Evolutionary conservation across 2,888 invertebrate genomes (phyloP), one percentile per base, ranked within the genome.

Genomic region (Schrankia costaestrigalis): DNA sequence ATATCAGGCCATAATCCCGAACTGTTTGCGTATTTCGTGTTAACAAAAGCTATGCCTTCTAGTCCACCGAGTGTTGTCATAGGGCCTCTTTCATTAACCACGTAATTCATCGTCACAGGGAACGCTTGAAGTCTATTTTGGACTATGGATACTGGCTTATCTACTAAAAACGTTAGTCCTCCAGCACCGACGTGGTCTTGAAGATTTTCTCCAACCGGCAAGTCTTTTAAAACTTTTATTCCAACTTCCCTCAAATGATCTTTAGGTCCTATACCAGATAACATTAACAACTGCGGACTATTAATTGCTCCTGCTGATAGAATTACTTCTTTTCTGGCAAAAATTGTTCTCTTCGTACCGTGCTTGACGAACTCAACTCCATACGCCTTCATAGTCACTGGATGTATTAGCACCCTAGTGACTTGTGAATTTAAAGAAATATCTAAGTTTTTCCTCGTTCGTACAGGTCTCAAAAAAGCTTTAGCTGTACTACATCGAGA

Each of bases 251-350:
- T 78, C 7, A 96, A 81, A 56, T 96, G 95, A 8, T 91, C 80
- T 32, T 88, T 85, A 0, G 95, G 94, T 0, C 94, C 94, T 31
- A 96, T 89, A 0, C 97, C 97, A 0, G 97, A 97, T 0, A 98
- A 78, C 96, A 97, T 96, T 41, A 98, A 81, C 31, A 98, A 81
- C 68, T 98, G 97, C 0, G 98, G 96, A 7, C 94, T 93, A 68
- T 97, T 97, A 14, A 98, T 95, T 0, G 97, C 92, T 0, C 98
- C 98, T 0, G 96, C 97, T 7, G 96, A 93, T 21, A 98, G 69
- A 27, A 98, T 94, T 0, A 98, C 91, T 75, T 96, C 96, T 58
- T 94, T 94, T 31, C 90, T 90, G 0, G 96, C 96, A 39, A 90
- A 83, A 0, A 94, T 92, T 0, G 91, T 83, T 60, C 92, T 91